Conservation (phyloP, 2,797 vertebrate species). For the Thaleichthys pacificus region DNA sequence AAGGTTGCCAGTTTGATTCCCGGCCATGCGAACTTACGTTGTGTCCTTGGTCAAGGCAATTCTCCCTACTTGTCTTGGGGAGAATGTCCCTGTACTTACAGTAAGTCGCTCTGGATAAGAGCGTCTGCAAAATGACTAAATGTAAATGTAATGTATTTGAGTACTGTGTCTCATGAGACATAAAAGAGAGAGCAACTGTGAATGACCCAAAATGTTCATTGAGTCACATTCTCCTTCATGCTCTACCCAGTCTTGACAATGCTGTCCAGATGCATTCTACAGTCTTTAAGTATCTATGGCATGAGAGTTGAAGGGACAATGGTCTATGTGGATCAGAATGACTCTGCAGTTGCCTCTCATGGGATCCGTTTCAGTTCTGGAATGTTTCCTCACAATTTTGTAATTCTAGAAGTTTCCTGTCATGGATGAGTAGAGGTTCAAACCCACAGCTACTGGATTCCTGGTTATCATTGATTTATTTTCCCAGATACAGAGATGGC, state of each 20-base stretch:
- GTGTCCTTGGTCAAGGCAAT: too few relatives aligned
- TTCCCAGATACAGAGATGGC: background rate
- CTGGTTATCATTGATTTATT: background rate
- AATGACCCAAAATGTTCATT: background rate
- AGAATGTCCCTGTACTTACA: too few relatives aligned
- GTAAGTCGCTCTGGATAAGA: too few relatives aligned
- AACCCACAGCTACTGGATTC: background rate
- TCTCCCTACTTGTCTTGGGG: too few relatives aligned
- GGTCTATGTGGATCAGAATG: background rate
- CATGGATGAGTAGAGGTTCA: constrained; percentile 2
- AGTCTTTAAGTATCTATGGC: constrained; percentile 1
- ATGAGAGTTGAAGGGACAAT: constrained; percentile 12
- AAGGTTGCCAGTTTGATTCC: too few relatives aligned
- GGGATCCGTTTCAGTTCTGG: constrained; percentile 17
- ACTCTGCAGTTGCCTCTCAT: background rate
- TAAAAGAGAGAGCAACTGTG: background rate
- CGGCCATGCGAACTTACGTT: too few relatives aligned
- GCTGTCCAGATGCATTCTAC: background rate
- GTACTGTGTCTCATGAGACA: background rate
- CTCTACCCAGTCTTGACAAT: constrained; percentile 6
- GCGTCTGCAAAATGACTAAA: too few relatives aligned
- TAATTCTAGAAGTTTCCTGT: constrained; percentile 10
- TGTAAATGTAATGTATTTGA: too few relatives aligned
- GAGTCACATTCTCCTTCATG: background rate
- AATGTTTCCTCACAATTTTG: constrained; percentile 10